Conservation (phyloP, 1,140 invertebrate genomes). For the Macrotrachela quadricornifera region DNA sequence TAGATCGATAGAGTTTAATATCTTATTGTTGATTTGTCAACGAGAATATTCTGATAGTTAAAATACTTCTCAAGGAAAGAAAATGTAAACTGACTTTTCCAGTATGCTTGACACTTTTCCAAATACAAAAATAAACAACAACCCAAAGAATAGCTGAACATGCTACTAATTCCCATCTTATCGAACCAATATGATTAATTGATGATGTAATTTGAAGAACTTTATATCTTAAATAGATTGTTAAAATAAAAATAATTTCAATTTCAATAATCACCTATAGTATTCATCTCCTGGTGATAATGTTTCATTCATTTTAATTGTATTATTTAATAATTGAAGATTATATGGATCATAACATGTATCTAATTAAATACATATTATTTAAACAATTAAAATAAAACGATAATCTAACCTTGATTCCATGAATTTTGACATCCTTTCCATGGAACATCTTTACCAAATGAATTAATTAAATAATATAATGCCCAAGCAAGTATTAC, state of each 20-base stretch:
- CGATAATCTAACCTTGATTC: constrained; percentile 39
- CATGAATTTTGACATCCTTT: constrained; percentile 55
- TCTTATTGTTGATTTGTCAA: too few relatives aligned
- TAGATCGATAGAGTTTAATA: too few relatives aligned
- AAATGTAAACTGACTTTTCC: constrained; percentile 39
- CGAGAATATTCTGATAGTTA: too few relatives aligned
- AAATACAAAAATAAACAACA: constrained; percentile 53
- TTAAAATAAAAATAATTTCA: neutral
- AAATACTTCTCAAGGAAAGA: neutral
- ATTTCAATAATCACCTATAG: neutral
- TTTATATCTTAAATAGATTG: neutral
- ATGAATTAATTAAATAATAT: constrained; percentile 66
- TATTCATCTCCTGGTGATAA: too few relatives aligned
- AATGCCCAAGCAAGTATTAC: constrained; percentile 67
- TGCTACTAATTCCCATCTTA: constrained; percentile 46
- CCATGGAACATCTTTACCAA: constrained; percentile 62
- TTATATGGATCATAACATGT: neutral
- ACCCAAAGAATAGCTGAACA: constrained; percentile 52
- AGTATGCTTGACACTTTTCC: constrained; percentile 58
- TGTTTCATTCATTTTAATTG: neutral
- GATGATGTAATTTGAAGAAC: neutral
- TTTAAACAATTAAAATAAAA: constrained; percentile 21
- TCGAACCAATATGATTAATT: constrained; percentile 45
- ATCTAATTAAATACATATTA: neutral
- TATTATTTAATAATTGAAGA: neutral